Percentiles rank a stretch among this genome's conserved stretches.
Conservation (phyloP, 2,113 vertebrate species). For the Brevimyrus niger region DNA sequence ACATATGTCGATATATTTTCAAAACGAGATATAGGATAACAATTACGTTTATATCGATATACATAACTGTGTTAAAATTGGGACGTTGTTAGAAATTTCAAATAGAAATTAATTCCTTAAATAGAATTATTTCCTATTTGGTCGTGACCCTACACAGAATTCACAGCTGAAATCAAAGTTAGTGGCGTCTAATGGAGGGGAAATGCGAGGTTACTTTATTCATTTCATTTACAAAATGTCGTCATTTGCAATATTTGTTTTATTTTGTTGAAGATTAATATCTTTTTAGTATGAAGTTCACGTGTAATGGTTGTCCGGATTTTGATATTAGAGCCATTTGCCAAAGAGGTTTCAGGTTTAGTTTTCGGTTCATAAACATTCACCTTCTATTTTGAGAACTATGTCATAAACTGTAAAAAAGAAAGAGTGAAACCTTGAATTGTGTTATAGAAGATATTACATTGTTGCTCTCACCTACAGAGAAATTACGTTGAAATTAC, state of each 20-base stretch:
- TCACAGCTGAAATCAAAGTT: not conserved
- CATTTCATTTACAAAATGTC: not conserved
- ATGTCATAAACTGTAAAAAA: not conserved
- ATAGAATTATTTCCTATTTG: not conserved
- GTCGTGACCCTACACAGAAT: not conserved
- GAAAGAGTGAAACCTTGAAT: not conserved
- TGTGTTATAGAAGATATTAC: not conserved
- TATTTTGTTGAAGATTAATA: not conserved
- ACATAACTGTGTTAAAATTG: not conserved
- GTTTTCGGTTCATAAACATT: not conserved
- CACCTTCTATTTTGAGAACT: not conserved
- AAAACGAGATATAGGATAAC: not conserved
- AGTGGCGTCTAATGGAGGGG: too few relatives aligned
- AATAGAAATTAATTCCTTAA: not conserved
- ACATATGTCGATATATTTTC: not conserved
- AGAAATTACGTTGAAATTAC: too few relatives aligned
- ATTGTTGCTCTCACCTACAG: not conserved
- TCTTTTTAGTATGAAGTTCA: not conserved
- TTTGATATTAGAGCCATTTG: not conserved
- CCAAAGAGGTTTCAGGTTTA: not conserved
- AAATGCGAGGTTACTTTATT: not conserved
- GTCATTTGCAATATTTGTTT: not conserved
- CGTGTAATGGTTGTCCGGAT: not conserved
- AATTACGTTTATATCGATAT: not conserved
- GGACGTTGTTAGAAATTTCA: not conserved